A percentile compares a stretch with the other conserved stretches of the same genome.
Conservation (phyloP, 2,888 invertebrate species). For the Caenorhabditis afra region DNA sequence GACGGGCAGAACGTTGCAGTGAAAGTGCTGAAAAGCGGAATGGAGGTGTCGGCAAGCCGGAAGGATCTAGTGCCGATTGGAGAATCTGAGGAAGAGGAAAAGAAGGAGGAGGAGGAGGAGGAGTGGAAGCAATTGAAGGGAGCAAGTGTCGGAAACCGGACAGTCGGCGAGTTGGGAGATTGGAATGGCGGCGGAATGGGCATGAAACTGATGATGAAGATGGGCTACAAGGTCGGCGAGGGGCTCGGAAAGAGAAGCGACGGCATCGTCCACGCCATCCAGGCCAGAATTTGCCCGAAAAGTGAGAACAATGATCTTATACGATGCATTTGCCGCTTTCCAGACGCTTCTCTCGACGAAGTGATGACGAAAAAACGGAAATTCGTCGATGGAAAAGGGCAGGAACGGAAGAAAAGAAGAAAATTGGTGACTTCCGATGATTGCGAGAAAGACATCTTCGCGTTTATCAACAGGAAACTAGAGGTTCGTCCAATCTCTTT, state of each 20-base stretch:
- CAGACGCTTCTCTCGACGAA: conserved; percentile 66
- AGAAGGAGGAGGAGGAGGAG: conserved; percentile 27
- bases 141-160: conserved; percentile 25
- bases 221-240: conserved; percentile 70
- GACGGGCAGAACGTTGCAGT: conserved; percentile 68
- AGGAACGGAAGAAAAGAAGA: conserved; percentile 27
- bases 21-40: conserved; percentile 59
- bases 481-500: conserved; percentile 22
- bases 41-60: conserved; percentile 42
- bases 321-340: conserved; percentile 5
- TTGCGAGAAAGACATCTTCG: conserved; percentile 57
- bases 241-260: conserved; percentile 69
- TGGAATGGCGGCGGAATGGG: conserved; percentile 70
- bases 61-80: conserved; percentile 56
- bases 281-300: conserved; percentile 65
- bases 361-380: conserved; percentile 57
- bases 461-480: conserved; percentile 62
- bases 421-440: conserved; percentile 13
- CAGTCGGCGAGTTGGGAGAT: conserved; percentile 63
- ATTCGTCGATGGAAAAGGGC: conserved; percentile 42
- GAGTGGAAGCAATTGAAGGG: conserved; percentile 56
- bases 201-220: conserved; percentile 69
- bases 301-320: conserved; percentile 35
- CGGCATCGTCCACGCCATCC: conserved; percentile 72
- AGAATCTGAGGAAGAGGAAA: conserved; percentile 39